Base-by-base conservation (phyloP, 1,140 invertebrate genomes). In the Drosophila kurseongensis region DNA sequence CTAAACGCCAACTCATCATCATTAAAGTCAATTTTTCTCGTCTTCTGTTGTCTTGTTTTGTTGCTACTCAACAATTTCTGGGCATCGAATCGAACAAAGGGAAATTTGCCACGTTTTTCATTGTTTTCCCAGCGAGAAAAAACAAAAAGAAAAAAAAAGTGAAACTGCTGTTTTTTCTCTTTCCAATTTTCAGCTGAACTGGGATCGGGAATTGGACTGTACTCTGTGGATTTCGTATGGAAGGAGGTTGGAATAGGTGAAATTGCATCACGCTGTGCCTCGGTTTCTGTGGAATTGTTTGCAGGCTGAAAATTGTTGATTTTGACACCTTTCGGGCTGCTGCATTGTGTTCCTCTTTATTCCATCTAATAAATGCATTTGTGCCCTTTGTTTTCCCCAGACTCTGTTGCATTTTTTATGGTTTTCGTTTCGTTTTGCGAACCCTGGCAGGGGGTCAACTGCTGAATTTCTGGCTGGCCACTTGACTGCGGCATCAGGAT, bases 31-130 rank as follows among this genome's bases (percentile, higher is more conserved):
- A 78, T 90, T 86, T 89, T 80, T 79, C 41, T 44, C 38, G 50
- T 78, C 55, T 77, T 71, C 57, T 80, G 57, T 80, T 77, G 68
- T 50, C 40, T 60, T 65, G 74, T 75, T 84, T 72, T 80, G 58
- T 80, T 80, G 81, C 61, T 66, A 69, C 68, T 83, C 71, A 58
- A 79, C 80, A 75, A 79, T 84, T 77, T 77, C 81, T 80, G 71
- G 77, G 79, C 60, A 84, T 78, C 69, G 85, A 89, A 67, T 85
- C 62, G 74, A 81, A 91, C 88, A 91, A 91, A 84, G 52, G 72
- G 69, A 91, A 91, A 91, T 90, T 90, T 91, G 89, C 86, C 88
- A 91, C 86, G 81, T 91, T 91, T 91, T 82, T 78, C 81, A 91
- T 91, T 91, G 89, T 91, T 78, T 84, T 80, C 69, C 74, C 76